These are phyloP conservation scores for Hozukius guyotensis DNA, from an alignment of 2,797 vertebrate species.

Conservation along the genomic window DNA sequence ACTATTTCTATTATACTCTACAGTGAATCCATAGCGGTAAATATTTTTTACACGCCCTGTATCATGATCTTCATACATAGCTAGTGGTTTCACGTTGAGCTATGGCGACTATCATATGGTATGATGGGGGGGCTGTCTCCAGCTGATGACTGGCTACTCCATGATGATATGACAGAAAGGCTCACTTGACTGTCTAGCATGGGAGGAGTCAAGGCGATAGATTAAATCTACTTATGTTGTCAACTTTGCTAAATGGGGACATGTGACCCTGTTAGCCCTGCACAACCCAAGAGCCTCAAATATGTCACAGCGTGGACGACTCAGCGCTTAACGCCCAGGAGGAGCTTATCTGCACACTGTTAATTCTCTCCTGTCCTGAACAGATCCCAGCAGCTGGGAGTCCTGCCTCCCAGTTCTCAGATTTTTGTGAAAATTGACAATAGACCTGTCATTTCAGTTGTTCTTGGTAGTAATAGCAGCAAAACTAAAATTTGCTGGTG, in stretches of 20 bases:
- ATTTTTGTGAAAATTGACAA: constrained; percentile 16
- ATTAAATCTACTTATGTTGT: constrained; percentile 70
- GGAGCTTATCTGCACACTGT: constrained; percentile 72
- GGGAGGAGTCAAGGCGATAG: constrained; percentile 54
- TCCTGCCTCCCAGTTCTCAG: constrained; percentile 18
- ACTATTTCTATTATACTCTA: neutral
- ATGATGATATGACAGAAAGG: constrained; percentile 28
- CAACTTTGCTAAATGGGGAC: constrained; percentile 60
- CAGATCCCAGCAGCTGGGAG: constrained; percentile 51
- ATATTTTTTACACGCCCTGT: no score
- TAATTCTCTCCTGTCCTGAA: constrained; percentile 69
- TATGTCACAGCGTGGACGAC: constrained; percentile 47
- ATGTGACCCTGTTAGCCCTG: constrained; percentile 62
- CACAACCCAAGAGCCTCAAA: constrained; percentile 45
- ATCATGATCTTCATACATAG: no score
- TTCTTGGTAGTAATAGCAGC: neutral
- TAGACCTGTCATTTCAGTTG: neutral
- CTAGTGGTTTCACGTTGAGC: neutral
- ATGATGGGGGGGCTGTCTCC: neutral
- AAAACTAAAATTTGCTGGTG: neutral
- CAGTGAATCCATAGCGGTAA: neutral
- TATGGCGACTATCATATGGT: neutral
- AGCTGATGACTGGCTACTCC: neutral
- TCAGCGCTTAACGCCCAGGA: constrained; percentile 60
- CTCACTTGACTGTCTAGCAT: constrained; percentile 39